A percentile compares a stretch with the other conserved stretches of the same genome.
phyloP scores from a whole-genome alignment of 1,140 invertebrate species.

The Drosophila ohnishii region DNA sequence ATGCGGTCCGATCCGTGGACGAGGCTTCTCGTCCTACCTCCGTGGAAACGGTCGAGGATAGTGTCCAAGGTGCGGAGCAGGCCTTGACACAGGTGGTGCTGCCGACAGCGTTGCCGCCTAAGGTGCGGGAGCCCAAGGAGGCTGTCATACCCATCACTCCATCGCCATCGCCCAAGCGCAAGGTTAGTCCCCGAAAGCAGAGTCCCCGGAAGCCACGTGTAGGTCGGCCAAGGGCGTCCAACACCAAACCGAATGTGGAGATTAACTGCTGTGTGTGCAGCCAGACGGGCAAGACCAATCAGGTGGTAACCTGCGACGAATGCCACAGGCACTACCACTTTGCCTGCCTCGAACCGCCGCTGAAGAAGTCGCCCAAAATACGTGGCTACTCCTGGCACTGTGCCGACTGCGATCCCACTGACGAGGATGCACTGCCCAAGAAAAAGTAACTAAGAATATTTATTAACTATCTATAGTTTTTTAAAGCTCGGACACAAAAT shows the following conservation, averaged over 20 bases:
- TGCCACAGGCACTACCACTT: slow-evolving; percentile 96
- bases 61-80: slow-evolving; percentile 32
- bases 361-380: slow-evolving; percentile 96
- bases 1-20: slow-evolving; percentile 79
- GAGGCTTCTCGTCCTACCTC: slow-evolving; percentile 79
- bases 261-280: slow-evolving; percentile 72
- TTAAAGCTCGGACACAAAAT: slow-evolving; percentile 1
- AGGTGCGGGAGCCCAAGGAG: slow-evolving; percentile 41
- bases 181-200: slow-evolving; percentile 66
- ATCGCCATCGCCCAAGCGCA: slow-evolving; percentile 49
- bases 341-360: slow-evolving; percentile 94
- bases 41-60: slow-evolving; percentile 80
- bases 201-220: slow-evolving; percentile 63
- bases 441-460: slow-evolving; percentile 23
- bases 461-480: slow-evolving; percentile 2
- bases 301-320: slow-evolving; percentile 92
- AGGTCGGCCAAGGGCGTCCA: slow-evolving; percentile 55
- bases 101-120: slow-evolving; percentile 18
- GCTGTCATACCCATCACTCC: not conserved
- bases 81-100: slow-evolving; percentile 28
- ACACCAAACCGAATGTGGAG: slow-evolving; percentile 49
- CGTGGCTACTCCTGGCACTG: slow-evolving; percentile 98
- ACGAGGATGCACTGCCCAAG: slow-evolving; percentile 68
- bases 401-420: slow-evolving; percentile 96
- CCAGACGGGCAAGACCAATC: slow-evolving; percentile 65